Conservation (phyloP, 1,140 invertebrate species). For the Mactra quadrangularis region DNA sequence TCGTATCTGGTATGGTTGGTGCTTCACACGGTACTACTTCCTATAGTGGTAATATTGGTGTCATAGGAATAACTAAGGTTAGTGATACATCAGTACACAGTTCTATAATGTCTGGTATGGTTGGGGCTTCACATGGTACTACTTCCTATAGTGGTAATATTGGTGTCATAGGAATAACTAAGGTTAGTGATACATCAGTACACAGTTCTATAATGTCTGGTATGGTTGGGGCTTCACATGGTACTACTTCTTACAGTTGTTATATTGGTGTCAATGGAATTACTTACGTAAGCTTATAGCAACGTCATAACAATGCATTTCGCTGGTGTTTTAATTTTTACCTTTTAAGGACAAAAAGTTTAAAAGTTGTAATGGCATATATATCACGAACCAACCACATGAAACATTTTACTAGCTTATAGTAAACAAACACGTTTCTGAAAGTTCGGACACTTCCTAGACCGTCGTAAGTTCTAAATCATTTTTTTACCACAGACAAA, state of each 20-base stretch:
- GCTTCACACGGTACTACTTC: slow-evolving; percentile 93
- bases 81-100: background rate
- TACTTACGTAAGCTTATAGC: slow-evolving; percentile 84
- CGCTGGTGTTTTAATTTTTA: background rate
- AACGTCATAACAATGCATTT: background rate
- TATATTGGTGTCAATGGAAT: slow-evolving; percentile 94
- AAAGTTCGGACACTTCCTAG: too few relatives aligned
- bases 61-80: slow-evolving; percentile 89
- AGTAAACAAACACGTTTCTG: too few relatives aligned
- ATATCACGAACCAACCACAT: too few relatives aligned
- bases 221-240: slow-evolving; percentile 91
- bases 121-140: background rate
- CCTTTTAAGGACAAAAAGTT: background rate
- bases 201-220: slow-evolving; percentile 93
- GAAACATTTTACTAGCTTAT: too few relatives aligned
- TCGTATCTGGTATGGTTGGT: slow-evolving; percentile 93
- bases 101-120: background rate
- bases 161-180: slow-evolving; percentile 78
- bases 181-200: slow-evolving; percentile 93
- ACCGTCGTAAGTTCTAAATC: too few relatives aligned
- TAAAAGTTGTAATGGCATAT: too few relatives aligned
- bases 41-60: slow-evolving; percentile 92
- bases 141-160: background rate
- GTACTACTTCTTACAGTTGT: slow-evolving; percentile 92
- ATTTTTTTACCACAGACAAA: too few relatives aligned